A percentile compares a stretch with the other conserved stretches of the same genome.
Conservation (phyloP, 2,113 vertebrate species). For the Orthonyx spaldingii region DNA sequence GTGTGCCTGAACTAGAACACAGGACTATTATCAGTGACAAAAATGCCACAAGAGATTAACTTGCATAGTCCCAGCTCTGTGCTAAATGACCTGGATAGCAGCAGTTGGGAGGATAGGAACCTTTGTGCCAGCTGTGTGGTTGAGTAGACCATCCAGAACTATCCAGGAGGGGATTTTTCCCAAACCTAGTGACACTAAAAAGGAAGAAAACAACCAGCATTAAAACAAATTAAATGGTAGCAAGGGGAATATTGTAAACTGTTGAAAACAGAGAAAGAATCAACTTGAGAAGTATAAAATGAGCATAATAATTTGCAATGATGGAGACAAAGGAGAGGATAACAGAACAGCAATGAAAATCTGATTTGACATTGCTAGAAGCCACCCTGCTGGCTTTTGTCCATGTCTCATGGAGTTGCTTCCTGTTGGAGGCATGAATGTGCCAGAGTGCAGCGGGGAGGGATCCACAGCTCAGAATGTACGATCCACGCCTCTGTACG, state of each 20-base stretch:
- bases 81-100: neutral
- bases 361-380: neutral
- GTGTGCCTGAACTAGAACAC: neutral
- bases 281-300: neutral
- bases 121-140: neutral
- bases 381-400: neutral
- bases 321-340: neutral
- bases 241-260: neutral
- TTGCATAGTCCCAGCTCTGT: neutral
- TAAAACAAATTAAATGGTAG: neutral
- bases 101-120: neutral
- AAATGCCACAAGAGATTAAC: neutral
- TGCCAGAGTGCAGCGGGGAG: neutral
- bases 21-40: neutral
- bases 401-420: rapidly evolving
- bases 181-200: neutral
- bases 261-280: neutral
- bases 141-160: neutral
- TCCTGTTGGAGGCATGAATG: rapidly evolving
- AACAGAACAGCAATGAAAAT: neutral
- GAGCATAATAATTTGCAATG: neutral
- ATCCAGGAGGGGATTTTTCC: neutral
- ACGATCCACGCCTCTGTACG: rapidly evolving
- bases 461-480: neutral
- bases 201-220: neutral